Percentiles rank a stretch among this genome's conserved stretches.
Evolutionary conservation across 2,113 vertebrate genomes (phyloP).

Genomic region (Thalassoma bifasciatum): DNA sequence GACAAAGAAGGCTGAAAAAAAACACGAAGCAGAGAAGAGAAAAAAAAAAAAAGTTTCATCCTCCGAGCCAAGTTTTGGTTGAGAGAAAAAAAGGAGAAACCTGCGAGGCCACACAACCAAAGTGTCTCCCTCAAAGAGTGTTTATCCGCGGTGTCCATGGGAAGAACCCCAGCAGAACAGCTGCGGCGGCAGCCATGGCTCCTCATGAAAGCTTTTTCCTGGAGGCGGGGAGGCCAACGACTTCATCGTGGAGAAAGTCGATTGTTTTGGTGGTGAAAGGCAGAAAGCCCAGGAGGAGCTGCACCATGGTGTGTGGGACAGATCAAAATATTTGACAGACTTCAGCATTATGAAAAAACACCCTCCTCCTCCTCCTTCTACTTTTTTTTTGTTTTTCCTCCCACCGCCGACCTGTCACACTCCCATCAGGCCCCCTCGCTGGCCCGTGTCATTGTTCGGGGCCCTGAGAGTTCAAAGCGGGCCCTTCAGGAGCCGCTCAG

Average conservation of each 20-base stretch:
- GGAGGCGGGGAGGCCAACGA: slow-evolving; percentile 92
- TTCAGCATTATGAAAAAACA: slow-evolving; percentile 97
- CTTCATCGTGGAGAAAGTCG: slow-evolving; percentile 95
- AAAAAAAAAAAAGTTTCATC: slow-evolving; percentile 32
- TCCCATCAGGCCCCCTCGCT: slow-evolving; percentile 89
- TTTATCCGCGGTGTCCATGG: slow-evolving; percentile 87
- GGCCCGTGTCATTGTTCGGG: slow-evolving; percentile 92
- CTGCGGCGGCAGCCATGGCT: slow-evolving; percentile 85
- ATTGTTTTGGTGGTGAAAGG: slow-evolving; percentile 91
- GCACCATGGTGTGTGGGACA: slow-evolving; percentile 96
- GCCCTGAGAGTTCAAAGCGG: slow-evolving; percentile 91
- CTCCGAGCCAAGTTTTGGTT: slow-evolving; percentile 44
- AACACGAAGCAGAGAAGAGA: slow-evolving; percentile 27
- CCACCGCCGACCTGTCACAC: slow-evolving; percentile 88
- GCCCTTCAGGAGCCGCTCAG: slow-evolving; percentile 91
- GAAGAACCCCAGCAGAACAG: slow-evolving; percentile 96
- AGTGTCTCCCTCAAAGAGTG: slow-evolving; percentile 69
- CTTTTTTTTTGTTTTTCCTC: slow-evolving; percentile 70
- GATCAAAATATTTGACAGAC: slow-evolving; percentile 99
- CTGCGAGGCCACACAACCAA: slow-evolving; percentile 62
- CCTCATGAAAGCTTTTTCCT: slow-evolving; percentile 96
- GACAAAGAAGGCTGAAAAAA: not conserved
- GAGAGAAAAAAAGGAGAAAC: slow-evolving; percentile 53
- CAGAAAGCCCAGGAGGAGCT: slow-evolving; percentile 91
- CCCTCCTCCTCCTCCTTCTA: slow-evolving; percentile 66